Conservation (phyloP, 2,797 vertebrate species). For the Dermochelys coriacea region DNA sequence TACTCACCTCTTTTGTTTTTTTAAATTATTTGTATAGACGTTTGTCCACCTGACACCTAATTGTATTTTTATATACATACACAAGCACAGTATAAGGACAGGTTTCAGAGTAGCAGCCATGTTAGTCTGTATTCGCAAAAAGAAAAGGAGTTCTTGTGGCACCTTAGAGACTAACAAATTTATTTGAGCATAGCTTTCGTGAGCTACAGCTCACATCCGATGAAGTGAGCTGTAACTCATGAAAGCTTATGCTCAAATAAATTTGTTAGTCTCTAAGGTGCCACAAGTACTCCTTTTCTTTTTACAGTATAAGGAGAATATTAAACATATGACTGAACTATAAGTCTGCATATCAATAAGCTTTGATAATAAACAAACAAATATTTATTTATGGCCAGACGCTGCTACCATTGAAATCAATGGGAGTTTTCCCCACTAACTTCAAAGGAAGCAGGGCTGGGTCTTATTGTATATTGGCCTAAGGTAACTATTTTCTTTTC, state of each 20-base stretch:
- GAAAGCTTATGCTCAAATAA: too few species aligned
- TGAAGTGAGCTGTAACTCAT: too few species aligned
- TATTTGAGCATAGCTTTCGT: too few species aligned
- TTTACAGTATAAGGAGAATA: background rate
- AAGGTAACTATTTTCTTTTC: background rate
- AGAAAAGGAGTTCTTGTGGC: too few species aligned
- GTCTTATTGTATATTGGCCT: background rate
- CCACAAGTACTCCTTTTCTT: too few species aligned
- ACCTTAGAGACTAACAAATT: too few species aligned
- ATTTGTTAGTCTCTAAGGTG: too few species aligned
- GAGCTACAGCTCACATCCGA: too few species aligned
- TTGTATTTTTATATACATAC: background rate
- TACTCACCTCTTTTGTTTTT: background rate
- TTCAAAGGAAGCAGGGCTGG: background rate
- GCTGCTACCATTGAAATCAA: background rate
- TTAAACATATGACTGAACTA: background rate
- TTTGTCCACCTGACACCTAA: background rate
- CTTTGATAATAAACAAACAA: background rate
- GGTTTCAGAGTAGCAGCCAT: too few species aligned
- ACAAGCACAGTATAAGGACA: background rate
- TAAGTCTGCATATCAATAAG: background rate
- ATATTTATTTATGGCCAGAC: background rate
- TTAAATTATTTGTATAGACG: background rate
- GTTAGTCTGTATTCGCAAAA: too few species aligned
- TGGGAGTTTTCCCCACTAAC: background rate